Evolutionary conservation across 2,888 invertebrate species (phyloP), one percentile per base, ranked within the genome.

Genomic region (Cotesia congregata): DNA sequence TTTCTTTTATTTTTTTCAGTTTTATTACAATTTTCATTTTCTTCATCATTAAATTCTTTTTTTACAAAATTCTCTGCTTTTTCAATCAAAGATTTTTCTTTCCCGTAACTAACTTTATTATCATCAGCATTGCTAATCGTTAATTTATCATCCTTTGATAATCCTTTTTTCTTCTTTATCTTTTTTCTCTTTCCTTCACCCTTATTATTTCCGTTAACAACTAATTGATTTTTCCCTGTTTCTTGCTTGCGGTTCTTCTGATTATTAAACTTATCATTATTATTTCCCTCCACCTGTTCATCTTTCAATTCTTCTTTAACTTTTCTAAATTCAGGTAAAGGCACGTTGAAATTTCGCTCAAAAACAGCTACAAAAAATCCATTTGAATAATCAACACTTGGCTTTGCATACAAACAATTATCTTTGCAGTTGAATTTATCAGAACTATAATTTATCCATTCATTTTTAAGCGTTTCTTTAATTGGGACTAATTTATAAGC

Each of bases 341-440:
- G 82, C 2, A 86, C 81, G 2, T 85, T 80, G 5, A 83, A 82
- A 69, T 88, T 86, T 86, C 93, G 91, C 88, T 96, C 95, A 83
- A 99, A 94, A 72, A 98, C 93, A 0, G 98, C 98, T 59, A 99
- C 92, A 90, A 99, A 99, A 90, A 99, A 98, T 1, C 99, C 99
- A 88, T 95, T 97, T 0, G 97, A 97, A 5, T 93, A 90, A 90
- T 98, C 97, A 0, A 91, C 90, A 5, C 95, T 93, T 0, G 96
- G 94, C 81, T 91, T 92, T 0, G 96, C 93, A 85, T 97, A 95
- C 62, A 99, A 86, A 87, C 97, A 98, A 79, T 92, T 92, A 6
- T 93, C 91, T 3, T 94, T 94, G 73, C 93, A 92, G 0, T 92
- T 91, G 82, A 93, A 94, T 82, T 93, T 91, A 1, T 90, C 89